Percentiles rank a stretch among this genome's conserved stretches.
Evolutionary conservation across 2,888 invertebrate species (phyloP).

Genomic region (Chloroclystis v-ata): DNA sequence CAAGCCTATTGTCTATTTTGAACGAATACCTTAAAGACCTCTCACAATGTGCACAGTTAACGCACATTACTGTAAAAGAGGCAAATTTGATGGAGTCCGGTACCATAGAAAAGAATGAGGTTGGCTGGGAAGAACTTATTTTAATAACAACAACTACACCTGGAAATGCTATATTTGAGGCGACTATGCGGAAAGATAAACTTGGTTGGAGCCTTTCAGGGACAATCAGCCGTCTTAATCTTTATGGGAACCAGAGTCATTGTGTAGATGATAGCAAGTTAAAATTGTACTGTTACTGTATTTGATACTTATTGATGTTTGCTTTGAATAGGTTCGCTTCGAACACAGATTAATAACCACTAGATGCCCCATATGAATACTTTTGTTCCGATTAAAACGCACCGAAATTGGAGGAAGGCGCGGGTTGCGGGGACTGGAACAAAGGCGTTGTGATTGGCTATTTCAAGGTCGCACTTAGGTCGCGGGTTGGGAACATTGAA

Average conservation of each 20-base stretch:
- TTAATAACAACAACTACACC: slow-evolving; percentile 81
- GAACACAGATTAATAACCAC: no score
- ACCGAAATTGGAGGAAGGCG: no score
- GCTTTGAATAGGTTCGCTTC: no score
- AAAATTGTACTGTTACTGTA: slow-evolving; percentile 89
- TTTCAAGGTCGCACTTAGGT: no score
- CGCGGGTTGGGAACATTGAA: no score
- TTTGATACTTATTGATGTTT: neutral
- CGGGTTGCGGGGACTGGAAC: no score
- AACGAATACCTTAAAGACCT: slow-evolving; percentile 80
- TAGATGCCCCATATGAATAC: no score
- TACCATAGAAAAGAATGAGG: slow-evolving; percentile 47
- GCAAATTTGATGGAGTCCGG: slow-evolving; percentile 80
- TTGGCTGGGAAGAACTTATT: slow-evolving; percentile 79
- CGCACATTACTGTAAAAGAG: slow-evolving; percentile 80
- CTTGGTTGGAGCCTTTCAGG: slow-evolving; percentile 78
- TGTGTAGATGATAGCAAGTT: slow-evolving; percentile 85
- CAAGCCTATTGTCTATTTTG: slow-evolving; percentile 80
- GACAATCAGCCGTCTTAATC: slow-evolving; percentile 86
- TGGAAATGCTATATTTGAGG: slow-evolving; percentile 87
- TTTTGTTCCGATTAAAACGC: no score
- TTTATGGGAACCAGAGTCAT: slow-evolving; percentile 87
- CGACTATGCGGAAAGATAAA: slow-evolving; percentile 77
- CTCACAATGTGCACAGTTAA: slow-evolving; percentile 81
- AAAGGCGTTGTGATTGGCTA: no score